These are phyloP conservation scores for Micromys minutus DNA, from an alignment of 2,113 vertebrate species.

Conservation along the genomic window DNA sequence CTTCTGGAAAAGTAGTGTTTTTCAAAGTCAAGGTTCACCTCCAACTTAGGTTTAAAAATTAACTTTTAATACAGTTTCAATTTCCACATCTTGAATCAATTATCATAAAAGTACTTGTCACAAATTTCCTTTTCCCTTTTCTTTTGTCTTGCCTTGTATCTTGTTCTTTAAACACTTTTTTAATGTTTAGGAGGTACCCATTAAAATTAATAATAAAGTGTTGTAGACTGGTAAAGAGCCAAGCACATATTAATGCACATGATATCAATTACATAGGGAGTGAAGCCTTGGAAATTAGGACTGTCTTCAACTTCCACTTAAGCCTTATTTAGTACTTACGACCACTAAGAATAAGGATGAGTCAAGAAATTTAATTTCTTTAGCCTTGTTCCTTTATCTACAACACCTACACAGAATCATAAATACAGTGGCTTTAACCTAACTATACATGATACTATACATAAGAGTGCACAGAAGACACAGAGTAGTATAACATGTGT, in stretches of 20 bases:
- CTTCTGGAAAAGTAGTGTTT: neutral
- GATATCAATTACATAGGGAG: neutral
- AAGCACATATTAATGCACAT: neutral
- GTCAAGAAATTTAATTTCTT: neutral
- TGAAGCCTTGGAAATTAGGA: neutral
- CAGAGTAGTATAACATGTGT: neutral
- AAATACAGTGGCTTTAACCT: neutral
- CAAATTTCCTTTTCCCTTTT: neutral
- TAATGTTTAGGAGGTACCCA: neutral
- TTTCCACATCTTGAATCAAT: neutral
- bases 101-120: neutral
- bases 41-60: neutral
- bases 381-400: neutral
- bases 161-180: neutral
- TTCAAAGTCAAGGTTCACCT: neutral
- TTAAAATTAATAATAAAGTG: neutral
- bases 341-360: neutral
- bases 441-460: neutral
- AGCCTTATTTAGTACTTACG: neutral
- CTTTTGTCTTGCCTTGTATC: neutral
- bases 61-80: conserved; percentile 1
- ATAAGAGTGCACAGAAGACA: neutral
- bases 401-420: neutral
- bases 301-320: neutral
- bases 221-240: neutral